Conservation (phyloP, 2,797 vertebrate genomes). For the Astyanax mexicanus region DNA sequence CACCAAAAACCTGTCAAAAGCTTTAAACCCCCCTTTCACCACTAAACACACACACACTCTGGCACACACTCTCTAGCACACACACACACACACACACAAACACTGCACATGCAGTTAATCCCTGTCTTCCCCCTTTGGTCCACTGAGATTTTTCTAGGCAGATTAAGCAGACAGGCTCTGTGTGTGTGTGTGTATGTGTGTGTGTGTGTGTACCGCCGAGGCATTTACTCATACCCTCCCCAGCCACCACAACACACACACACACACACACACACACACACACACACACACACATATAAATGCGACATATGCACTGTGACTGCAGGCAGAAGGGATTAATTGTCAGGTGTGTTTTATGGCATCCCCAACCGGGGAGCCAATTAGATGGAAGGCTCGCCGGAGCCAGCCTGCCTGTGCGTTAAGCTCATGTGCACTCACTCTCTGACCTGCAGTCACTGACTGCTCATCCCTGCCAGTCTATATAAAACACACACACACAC, state of each 20-base stretch:
- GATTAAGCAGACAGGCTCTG: constrained; percentile 21
- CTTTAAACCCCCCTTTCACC: constrained; percentile 8
- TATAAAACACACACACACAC: constrained; percentile 16
- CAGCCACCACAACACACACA: background rate
- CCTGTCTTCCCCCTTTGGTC: background rate
- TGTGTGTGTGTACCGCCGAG: background rate
- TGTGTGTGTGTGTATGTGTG: too few relatives aligned
- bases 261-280: background rate
- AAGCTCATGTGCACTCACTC: constrained; percentile 9
- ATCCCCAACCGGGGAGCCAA: constrained; percentile 58
- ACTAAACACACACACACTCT: constrained; percentile 2
- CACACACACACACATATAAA: constrained; percentile 14
- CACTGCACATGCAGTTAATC: background rate
- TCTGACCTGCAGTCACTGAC: constrained; percentile 5
- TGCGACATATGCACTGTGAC: constrained; percentile 19
- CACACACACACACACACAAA: constrained; percentile 22
- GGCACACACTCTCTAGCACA: too few relatives aligned
- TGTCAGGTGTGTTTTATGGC: constrained; percentile 33
- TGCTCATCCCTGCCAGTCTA: background rate
- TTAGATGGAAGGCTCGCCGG: constrained; percentile 38
- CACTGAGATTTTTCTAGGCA: constrained; percentile 56
- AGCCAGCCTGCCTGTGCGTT: background rate
- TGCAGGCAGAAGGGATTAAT: constrained; percentile 46
- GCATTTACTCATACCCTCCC: constrained; percentile 20
- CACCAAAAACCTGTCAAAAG: background rate